Evolutionary conservation across 2,888 invertebrate genomes (phyloP), one percentile per base, ranked within the genome.

Genomic region (Sphaeridia pumilis): DNA sequence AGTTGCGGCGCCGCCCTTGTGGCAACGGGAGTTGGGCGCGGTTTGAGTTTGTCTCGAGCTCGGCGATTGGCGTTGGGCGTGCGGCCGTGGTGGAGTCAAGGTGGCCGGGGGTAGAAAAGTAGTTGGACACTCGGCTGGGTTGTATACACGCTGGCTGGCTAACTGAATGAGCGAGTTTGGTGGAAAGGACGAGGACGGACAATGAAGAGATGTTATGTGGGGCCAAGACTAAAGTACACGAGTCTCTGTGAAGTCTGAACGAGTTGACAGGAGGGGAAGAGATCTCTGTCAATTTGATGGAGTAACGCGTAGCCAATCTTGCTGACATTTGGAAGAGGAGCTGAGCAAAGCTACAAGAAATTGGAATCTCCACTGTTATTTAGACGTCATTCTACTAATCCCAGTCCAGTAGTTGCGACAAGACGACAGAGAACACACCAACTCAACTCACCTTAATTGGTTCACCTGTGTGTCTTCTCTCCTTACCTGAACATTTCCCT

Each of bases 301-400:
- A n/a, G n/a, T 59, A 61, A 57, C 59, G 61, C 65, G 65, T 65
- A 59, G 62, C 62, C 60, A 65, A 65, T 62, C 65, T 62, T 46
- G 52, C 65, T 65, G 65, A 65, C 63, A 64, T 59, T 62, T 65
- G 57, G n/a, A n/a, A n/a, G n/a, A n/a, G n/a, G n/a, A n/a, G n/a
- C n/a, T n/a, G n/a, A n/a, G n/a, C n/a, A n/a, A n/a, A n/a, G n/a
- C n/a, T n/a, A n/a, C n/a, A n/a, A n/a, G n/a, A n/a, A n/a, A n/a
- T n/a, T n/a, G n/a, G n/a, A n/a, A n/a, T n/a, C n/a, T n/a, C n/a
- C n/a, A n/a, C 46, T 45, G 47, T 54, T 58, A 60, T 60, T 60
- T 60, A 60, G 60, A 60, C 60, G 60, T 60, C 60, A 60, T 60
- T 48, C 49, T 43, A 51, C 27, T 34, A 49, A 45, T 28, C 41